Base-by-base conservation (phyloP, 2,797 vertebrate species). In the Rhinella marina region DNA sequence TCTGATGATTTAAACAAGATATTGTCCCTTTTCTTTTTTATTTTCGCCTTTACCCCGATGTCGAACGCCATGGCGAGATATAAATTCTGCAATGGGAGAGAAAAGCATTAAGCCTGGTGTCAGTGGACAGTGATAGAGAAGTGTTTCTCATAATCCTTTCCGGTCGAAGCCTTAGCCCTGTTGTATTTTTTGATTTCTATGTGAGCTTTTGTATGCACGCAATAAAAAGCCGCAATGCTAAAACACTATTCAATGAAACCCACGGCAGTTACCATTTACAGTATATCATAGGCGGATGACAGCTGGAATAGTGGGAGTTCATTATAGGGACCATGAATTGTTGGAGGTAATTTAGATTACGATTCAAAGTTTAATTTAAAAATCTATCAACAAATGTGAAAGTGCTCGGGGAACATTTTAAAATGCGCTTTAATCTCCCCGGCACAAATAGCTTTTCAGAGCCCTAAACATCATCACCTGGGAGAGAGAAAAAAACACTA, bases 301-400 rank as follows among this genome's bases (percentile, higher is more conserved):
- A 95, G 94, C 92, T 88, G 93, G 92, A 93, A 94, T 93, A 90
- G 94, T 95, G 94, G 94, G 95, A 96, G 95, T 95, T 96, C 94
- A 96, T 96, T 96, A 96, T 93, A 96, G 95, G 94, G 94, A 93
- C 95, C 95, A 95, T 96, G 95, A 96, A 96, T 95, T 96, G 95
- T 95, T 95, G 95, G 94, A 96, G 94, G 95, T 95, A 96, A 96
- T 96, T 96, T 96, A 96, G 94, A 96, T 96, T 96, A 96, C 96
- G 96, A 95, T 96, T 96, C 95, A 95, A 96, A 95, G 95, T 95
- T 96, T 96, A 96, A 96, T 96, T 96, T 96, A 96, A 96, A 96
- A 96, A 96, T 96, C 95, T 95, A 96, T 96, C 95, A 96, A 96
- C 95, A 96, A 96, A 96, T 96, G 95, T 95, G 95, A 95, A 96